Percentiles rank a stretch among this genome's conserved stretches.
Evolutionary conservation across 2,797 vertebrate species (phyloP).

Genomic region (Florisuga fusca): DNA sequence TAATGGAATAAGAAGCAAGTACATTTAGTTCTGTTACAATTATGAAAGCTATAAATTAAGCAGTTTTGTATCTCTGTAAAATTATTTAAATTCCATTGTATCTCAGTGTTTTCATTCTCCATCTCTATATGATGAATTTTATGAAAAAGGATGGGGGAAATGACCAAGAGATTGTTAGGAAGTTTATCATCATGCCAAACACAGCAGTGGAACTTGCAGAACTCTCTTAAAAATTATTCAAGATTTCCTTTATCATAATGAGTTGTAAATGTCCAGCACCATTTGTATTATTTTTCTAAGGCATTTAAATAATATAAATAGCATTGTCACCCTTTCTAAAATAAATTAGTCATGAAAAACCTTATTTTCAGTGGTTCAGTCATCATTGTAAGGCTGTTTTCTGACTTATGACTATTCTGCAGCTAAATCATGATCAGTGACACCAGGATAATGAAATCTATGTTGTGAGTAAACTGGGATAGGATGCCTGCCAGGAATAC

Average conservation of each 20-base stretch:
- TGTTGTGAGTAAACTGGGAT: background rate
- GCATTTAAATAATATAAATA: constrained; percentile 6
- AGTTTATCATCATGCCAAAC: background rate
- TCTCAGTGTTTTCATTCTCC: background rate
- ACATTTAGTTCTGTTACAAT: background rate
- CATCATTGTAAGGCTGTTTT: background rate
- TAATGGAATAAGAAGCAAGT: background rate
- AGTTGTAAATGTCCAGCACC: background rate
- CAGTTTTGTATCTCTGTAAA: background rate
- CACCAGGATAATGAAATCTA: background rate
- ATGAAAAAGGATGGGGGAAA: background rate
- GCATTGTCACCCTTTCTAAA: background rate
- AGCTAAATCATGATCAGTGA: background rate
- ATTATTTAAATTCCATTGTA: background rate
- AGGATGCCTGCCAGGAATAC: constrained; percentile 2
- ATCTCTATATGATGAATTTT: background rate
- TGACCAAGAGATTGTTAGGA: background rate
- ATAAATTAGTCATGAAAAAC: constrained; percentile 7
- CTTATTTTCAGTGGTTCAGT: constrained; percentile 1
- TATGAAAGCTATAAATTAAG: background rate
- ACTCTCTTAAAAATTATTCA: background rate
- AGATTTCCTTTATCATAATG: background rate
- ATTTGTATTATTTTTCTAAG: constrained; percentile 20
- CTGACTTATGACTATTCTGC: constrained; percentile 15
- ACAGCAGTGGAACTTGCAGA: background rate